These are phyloP conservation scores for Timema podura DNA, from an alignment of 2,888 invertebrate species.

Conservation along the genomic window DNA sequence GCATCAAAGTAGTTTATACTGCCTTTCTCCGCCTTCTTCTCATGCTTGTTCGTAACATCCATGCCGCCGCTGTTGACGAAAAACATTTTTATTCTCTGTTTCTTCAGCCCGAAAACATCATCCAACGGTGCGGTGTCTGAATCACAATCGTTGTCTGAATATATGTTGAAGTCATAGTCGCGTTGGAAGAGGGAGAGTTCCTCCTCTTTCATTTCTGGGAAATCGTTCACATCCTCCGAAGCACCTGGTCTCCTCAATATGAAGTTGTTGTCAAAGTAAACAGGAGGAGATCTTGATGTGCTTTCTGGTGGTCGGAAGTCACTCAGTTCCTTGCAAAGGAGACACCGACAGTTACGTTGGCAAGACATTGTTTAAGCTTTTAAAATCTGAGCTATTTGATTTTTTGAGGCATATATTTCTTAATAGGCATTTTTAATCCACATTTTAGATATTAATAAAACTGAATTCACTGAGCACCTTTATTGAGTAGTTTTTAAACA, in stretches of 20 bases:
- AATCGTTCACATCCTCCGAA: neutral
- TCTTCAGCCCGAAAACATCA: neutral
- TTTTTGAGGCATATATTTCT: too few relatives aligned
- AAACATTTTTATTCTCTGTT: constrained; percentile 5
- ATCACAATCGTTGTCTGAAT: constrained; percentile 1
- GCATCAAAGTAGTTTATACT: neutral
- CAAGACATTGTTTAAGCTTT: constrained; percentile 25
- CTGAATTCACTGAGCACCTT: too few relatives aligned
- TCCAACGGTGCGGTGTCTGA: neutral
- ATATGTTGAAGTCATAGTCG: constrained; percentile 7
- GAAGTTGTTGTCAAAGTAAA: constrained; percentile 25
- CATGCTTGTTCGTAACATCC: neutral
- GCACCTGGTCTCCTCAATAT: constrained; percentile 23
- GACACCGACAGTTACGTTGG: constrained; percentile 23
- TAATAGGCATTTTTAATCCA: too few relatives aligned
- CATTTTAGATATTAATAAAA: too few relatives aligned
- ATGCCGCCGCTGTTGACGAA: neutral
- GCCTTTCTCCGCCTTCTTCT: neutral
- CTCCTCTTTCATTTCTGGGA: neutral
- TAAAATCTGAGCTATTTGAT: too few relatives aligned
- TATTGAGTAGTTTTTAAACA: too few relatives aligned
- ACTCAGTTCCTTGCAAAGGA: constrained; percentile 28
- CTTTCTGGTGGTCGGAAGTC: constrained; percentile 20
- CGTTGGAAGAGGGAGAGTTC: neutral
- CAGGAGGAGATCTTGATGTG: neutral